Conservation (phyloP, 2,113 vertebrate species). For the Hylia prasina region DNA sequence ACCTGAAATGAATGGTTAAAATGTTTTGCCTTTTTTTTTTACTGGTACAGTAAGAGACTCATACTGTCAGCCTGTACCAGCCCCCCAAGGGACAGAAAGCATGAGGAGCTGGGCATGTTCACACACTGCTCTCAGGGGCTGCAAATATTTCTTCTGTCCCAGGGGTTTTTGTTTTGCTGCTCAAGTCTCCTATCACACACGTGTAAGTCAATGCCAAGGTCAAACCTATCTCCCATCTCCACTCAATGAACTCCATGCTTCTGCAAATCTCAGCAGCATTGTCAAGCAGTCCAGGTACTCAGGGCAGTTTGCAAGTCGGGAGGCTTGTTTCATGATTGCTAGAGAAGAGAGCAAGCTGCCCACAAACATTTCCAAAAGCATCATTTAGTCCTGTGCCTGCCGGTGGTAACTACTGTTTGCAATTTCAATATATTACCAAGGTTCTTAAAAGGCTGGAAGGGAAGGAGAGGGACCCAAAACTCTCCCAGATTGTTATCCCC, state of each 20-base stretch:
- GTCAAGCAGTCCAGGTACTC: accelerated
- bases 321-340: not conserved
- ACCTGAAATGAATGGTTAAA: not conserved
- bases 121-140: not conserved
- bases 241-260: not conserved
- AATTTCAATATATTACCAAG: not conserved
- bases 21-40: not conserved
- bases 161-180: not conserved
- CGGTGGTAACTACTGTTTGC: not conserved
- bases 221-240: not conserved
- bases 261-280: not conserved
- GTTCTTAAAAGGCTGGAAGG: not conserved
- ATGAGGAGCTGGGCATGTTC: not conserved
- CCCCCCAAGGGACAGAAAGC: not conserved
- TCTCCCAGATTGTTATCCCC: not conserved
- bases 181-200: not conserved
- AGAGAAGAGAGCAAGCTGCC: not conserved
- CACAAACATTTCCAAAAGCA: not conserved
- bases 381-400: not conserved
- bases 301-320: not conserved
- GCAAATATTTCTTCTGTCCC: not conserved
- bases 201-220: not conserved
- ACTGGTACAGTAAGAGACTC: not conserved
- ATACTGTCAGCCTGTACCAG: not conserved
- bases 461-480: not conserved